Base-by-base conservation (phyloP, 2,113 vertebrate genomes). In the Platichthys stellatus region DNA sequence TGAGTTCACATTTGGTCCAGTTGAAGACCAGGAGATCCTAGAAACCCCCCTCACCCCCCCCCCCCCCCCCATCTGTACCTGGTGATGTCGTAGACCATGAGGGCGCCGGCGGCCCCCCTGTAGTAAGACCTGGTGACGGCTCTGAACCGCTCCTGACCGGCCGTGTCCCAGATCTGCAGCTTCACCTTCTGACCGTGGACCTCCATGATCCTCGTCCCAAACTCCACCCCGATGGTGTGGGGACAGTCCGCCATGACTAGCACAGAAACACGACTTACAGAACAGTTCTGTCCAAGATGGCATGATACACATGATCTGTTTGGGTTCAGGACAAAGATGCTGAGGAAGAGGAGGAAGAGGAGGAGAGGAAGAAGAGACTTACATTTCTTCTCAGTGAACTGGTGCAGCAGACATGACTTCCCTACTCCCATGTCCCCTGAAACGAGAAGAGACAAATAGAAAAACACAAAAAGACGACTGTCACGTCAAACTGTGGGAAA, bases 321-420 rank as follows among this genome's bases (percentile, higher is more conserved):
- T 28, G 28, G 28, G 28, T 28, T 28, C 5, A 5, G 28, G 28
- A 28, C 28, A 28, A 28, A 5, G 28, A 5, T 28, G 28, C 28
- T 9, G 31, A 35, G 31, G 35, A 38, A 9, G 9, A 38, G 35
- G 35, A 38, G 5, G 35, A 38, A 2, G 35, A 45, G 11, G 7
- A n/a, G 15, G 15, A 45, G 14, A 24, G 4, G 21, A 49, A 8
- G 24, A 28, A 4, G 5, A 5, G 10, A 75, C 96, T 97, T 94
- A 98, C 97, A 99, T 94, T 99, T 99, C 90, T 99, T 99, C 95
- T 99, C 98, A 92, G 98, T 99, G 91, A 99, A 99, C 14, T 99
- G 98, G 78, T 99, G 97, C 84, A 99, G 96, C 89, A 99, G 96
- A 92, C 98, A 99, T 28, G 97, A 99, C 93, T 99, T 99, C 85